These are phyloP conservation scores for Altica lythri DNA, from an alignment of 2,888 invertebrate genomes.

Conservation along the genomic window DNA sequence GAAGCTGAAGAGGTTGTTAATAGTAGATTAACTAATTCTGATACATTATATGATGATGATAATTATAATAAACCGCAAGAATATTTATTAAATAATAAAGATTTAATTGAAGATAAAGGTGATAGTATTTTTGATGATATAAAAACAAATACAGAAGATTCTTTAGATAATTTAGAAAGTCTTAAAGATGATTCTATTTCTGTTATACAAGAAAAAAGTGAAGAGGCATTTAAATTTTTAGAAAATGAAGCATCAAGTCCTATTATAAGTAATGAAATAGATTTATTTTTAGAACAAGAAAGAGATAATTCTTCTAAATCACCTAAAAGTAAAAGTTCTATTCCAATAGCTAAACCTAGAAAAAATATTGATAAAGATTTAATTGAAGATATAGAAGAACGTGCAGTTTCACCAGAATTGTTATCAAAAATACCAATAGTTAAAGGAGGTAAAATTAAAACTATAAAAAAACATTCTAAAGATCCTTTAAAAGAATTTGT, in stretches of 20 bases:
- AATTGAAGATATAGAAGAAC: conserved; percentile 41
- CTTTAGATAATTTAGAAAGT: conserved; percentile 52
- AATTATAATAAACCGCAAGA: conserved; percentile 28
- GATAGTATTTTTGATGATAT: conserved; percentile 51
- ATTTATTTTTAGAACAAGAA: conserved; percentile 40
- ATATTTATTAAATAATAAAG: conserved; percentile 52
- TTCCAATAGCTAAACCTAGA: conserved; percentile 50
- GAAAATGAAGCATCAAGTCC: conserved; percentile 52
- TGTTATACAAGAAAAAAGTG: conserved; percentile 52
- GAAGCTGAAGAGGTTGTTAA: conserved; percentile 53
- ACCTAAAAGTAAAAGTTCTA: conserved; percentile 45
- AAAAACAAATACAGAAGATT: conserved; percentile 54
- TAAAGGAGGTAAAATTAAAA: conserved; percentile 57
- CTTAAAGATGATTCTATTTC: conserved; percentile 52
- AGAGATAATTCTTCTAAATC: conserved; percentile 34
- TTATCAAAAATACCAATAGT: conserved; percentile 55
- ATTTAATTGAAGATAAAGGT: conserved; percentile 45
- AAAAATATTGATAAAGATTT: conserved; percentile 47
- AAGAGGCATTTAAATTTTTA: conserved; percentile 55
- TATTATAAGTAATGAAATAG: conserved; percentile 30
- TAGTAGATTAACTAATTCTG: conserved; percentile 39
- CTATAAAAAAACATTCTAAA: conserved; percentile 60
- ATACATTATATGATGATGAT: conserved; percentile 23
- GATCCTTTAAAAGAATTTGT: conserved; percentile 57
- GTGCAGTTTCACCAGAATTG: conserved; percentile 46